Evolutionary conservation across 2,797 vertebrate genomes (phyloP).

Genomic region (Acanthurus lineatus): DNA sequence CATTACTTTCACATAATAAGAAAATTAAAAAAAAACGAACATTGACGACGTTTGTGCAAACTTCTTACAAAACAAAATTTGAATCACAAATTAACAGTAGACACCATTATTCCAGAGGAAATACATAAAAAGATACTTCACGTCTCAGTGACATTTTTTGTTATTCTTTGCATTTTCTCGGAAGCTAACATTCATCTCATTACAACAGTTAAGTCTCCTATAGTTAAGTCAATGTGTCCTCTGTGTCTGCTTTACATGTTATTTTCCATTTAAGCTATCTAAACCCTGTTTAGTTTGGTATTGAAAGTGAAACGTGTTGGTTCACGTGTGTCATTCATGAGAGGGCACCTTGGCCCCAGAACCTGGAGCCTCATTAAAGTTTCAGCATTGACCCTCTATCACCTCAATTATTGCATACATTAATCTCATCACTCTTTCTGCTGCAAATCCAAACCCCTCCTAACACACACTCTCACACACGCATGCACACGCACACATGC

Average conservation of each 20-base stretch:
- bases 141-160: too few species aligned
- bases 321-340: slow-evolving; percentile 55
- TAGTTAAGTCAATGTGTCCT: background rate
- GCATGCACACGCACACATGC: too few species aligned
- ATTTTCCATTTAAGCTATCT: slow-evolving; percentile 1
- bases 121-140: too few species aligned
- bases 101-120: too few species aligned
- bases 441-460: slow-evolving; percentile 14
- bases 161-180: background rate
- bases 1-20: too few species aligned
- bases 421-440: slow-evolving; percentile 50
- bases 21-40: too few species aligned
- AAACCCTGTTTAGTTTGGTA: slow-evolving; percentile 5
- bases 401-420: slow-evolving; percentile 70
- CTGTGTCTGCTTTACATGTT: background rate
- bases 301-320: slow-evolving; percentile 35
- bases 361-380: slow-evolving; percentile 60
- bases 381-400: slow-evolving; percentile 51
- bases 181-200: background rate
- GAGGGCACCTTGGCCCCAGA: slow-evolving; percentile 54
- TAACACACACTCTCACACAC: background rate
- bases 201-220: background rate
- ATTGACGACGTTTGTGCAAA: too few species aligned
- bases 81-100: too few species aligned
- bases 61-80: too few species aligned